These are phyloP conservation scores for Enteromius unitaeniatus DNA, from an alignment of 2,797 vertebrate genomes.

Conservation along the genomic window DNA sequence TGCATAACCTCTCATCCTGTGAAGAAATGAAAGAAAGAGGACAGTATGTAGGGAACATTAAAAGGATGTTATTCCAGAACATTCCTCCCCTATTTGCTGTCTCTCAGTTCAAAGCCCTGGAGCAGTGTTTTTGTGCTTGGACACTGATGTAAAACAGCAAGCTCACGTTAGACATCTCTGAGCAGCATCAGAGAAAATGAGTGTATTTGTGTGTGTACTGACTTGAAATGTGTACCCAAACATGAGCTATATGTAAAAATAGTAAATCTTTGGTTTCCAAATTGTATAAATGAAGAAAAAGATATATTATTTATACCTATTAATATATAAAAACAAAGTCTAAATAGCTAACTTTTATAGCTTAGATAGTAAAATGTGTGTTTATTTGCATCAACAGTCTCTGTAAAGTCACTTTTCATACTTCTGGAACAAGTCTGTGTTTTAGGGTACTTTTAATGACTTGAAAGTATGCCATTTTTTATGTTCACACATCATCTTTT, in stretches of 20 bases:
- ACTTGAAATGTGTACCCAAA: not conserved
- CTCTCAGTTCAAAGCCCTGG: not conserved
- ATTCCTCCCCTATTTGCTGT: constrained; percentile 19
- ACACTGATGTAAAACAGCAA: constrained; percentile 12
- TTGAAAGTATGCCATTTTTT: not conserved
- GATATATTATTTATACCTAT: not conserved
- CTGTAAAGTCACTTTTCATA: not conserved
- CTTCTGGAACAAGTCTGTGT: not conserved
- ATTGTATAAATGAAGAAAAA: not conserved
- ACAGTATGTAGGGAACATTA: not conserved
- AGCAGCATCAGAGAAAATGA: not conserved
- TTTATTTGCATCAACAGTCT: no score
- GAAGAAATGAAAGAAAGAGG: constrained; percentile 28
- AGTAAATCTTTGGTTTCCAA: rapidly evolving
- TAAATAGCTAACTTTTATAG: not conserved
- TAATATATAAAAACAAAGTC: not conserved
- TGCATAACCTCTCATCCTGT: constrained; percentile 39
- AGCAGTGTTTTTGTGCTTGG: not conserved
- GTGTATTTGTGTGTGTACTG: not conserved
- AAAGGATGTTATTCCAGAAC: not conserved
- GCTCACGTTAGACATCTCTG: constrained; percentile 5
- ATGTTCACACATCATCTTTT: not conserved
- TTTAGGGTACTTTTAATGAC: not conserved
- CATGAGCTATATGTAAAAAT: not conserved
- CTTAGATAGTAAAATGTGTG: not conserved